Conservation (phyloP, 2,888 invertebrate genomes). For the Venusia cambrica region DNA sequence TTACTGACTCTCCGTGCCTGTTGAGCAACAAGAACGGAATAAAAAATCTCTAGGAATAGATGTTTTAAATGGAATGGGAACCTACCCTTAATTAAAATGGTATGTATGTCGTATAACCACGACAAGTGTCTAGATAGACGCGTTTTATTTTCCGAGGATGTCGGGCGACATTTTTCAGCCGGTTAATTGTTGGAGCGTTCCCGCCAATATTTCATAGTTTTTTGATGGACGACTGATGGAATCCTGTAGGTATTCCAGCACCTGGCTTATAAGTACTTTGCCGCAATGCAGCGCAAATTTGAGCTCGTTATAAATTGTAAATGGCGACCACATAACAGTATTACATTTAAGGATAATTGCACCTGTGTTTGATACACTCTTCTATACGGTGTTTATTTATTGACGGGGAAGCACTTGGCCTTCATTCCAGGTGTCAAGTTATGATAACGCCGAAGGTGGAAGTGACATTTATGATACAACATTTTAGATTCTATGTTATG, state of each 20-base stretch:
- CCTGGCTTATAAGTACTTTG: constrained; percentile 46
- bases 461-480: no score
- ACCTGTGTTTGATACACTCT: constrained; percentile 10
- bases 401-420: constrained; percentile 5
- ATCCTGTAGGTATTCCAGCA: constrained; percentile 56
- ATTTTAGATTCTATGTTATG: no score
- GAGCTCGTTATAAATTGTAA: constrained; percentile 30
- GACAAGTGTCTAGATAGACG: constrained; percentile 54
- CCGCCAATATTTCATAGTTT: constrained; percentile 58
- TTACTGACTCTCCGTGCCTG: no score
- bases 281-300: constrained; percentile 36
- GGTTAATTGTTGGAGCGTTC: constrained; percentile 62
- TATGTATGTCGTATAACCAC: constrained; percentile 39
- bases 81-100: constrained; percentile 44
- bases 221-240: constrained; percentile 54
- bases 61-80: constrained; percentile 36
- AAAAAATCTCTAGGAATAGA: constrained; percentile 34
- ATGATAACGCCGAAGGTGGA: no score
- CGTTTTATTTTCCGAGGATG: constrained; percentile 62
- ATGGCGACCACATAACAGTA: constrained; percentile 19
- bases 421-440: no score
- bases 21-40: constrained; percentile 25
- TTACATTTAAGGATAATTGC: constrained; percentile 17
- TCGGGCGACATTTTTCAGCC: constrained; percentile 68
- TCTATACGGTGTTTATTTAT: constrained; percentile 8